Percentiles rank a stretch among this genome's conserved stretches.
Evolutionary conservation across 2,888 invertebrate species (phyloP).

Genomic region (Lasioglossum lativentre): DNA sequence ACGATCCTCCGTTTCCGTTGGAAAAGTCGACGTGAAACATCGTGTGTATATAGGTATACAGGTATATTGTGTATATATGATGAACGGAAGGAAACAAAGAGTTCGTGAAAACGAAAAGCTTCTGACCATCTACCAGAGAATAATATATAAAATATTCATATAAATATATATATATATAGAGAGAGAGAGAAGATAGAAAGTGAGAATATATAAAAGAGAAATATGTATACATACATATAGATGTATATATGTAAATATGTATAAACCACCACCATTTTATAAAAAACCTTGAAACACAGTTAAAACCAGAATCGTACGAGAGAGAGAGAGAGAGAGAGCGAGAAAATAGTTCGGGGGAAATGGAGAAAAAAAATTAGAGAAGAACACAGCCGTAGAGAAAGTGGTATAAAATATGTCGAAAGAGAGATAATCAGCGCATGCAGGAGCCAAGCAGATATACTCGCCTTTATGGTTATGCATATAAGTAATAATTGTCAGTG

Average conservation of each 20-base stretch:
- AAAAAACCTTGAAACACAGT: slow-evolving; percentile 53
- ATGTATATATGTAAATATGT: slow-evolving; percentile 41
- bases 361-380: slow-evolving; percentile 23
- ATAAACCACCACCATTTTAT: slow-evolving; percentile 70
- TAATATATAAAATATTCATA: slow-evolving; percentile 50
- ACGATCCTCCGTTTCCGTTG: slow-evolving; percentile 24
- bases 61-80: slow-evolving; percentile 4
- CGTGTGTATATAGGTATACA: background rate
- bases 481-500: slow-evolving; percentile 59
- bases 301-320: slow-evolving; percentile 49
- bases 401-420: slow-evolving; percentile 28
- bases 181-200: slow-evolving; percentile 25
- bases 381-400: slow-evolving; percentile 31
- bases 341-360: slow-evolving; percentile 1
- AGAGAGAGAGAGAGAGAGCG: background rate
- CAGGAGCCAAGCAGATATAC: slow-evolving; percentile 80
- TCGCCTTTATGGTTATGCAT: slow-evolving; percentile 75
- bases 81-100: background rate
- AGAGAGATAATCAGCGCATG: slow-evolving; percentile 74
- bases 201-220: slow-evolving; percentile 20
- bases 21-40: slow-evolving; percentile 10
- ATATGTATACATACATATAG: slow-evolving; percentile 23
- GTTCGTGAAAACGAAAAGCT: slow-evolving; percentile 37
- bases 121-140: slow-evolving; percentile 48
- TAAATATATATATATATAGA: slow-evolving; percentile 51